Evolutionary conservation across 2,888 invertebrate genomes (phyloP).

Genomic region (Plagodis pulveraria): DNA sequence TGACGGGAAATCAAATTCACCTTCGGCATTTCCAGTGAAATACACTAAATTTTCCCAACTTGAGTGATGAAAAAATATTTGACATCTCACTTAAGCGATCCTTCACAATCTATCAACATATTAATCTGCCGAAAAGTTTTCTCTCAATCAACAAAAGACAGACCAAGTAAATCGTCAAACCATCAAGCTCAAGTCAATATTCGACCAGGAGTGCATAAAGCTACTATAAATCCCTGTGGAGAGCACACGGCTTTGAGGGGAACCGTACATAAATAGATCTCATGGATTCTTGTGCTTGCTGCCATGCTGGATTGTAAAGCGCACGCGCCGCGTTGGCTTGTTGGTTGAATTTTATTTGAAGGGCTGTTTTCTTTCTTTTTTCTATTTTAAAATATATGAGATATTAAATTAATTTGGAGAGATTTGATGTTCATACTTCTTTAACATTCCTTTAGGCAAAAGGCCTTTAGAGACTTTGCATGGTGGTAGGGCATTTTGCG

Average conservation of each 20-base stretch:
- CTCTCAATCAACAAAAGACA: not conserved
- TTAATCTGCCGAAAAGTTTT: not conserved
- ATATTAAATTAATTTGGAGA: no score
- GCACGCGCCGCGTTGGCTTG: constrained; percentile 49
- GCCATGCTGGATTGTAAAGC: constrained; percentile 42
- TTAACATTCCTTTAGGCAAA: no score
- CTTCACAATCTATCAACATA: not conserved
- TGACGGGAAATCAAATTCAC: no score
- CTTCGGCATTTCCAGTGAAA: no score
- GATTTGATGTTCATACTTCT: no score
- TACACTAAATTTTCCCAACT: no score
- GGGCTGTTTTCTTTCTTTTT: no score
- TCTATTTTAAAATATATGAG: no score
- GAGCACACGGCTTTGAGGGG: constrained; percentile 69
- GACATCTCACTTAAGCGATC: no score
- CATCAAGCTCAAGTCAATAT: constrained; percentile 33
- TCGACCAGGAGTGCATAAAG: constrained; percentile 64
- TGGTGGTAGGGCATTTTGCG: no score
- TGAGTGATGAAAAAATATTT: no score
- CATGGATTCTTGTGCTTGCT: constrained; percentile 62
- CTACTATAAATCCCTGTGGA: constrained; percentile 51
- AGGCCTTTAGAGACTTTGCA: no score
- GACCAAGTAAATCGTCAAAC: constrained; percentile 32
- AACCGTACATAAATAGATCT: constrained; percentile 70
- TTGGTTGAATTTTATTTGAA: constrained; percentile 22